Evolutionary conservation across 2,113 vertebrate genomes (phyloP), one percentile per base, ranked within the genome.

Genomic region (Phalacrocorax brasilianus): DNA sequence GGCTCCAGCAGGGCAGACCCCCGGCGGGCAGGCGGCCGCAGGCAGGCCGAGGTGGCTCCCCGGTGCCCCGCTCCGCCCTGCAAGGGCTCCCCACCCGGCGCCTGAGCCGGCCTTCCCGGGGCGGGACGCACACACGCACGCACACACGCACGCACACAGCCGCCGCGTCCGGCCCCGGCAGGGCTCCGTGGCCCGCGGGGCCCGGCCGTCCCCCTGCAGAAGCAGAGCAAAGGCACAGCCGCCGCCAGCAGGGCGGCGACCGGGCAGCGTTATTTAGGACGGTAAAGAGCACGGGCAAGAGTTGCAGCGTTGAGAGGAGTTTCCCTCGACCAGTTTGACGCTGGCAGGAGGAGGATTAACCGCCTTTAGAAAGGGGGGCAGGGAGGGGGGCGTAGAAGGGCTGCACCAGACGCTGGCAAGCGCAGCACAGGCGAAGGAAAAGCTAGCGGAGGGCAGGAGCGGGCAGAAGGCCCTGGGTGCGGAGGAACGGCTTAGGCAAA

Each of bases 101-200:
- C 22, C 12, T 33, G 27, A 26, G 38, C 12, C 9, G 1, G 3
- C 24, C 35, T 30, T 22, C 23, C 38, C 5, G 4, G 40, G 26
- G 30, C 40, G 28, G 45, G n/a, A 28, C 59, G 38, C 38, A 38
- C 38, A 38, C 38, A 38, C 38, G 38, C 38, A 11, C 38, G 38
- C 38, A 38, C 38, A 38, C 38, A 38, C 38, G 10, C 38, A 38
- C 38, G 38, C 38, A 38, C 9, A 38, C 38, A 27, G 42, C 33
- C 7, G 33, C 8, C 1, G 20, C 12, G 20, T 8, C 9, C 0
- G 0, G 18, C 24, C n/a, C 28, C 30, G 1, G 3, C 5, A 28
- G 9, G 47, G 50, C 21, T 55, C 53, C 32, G 8, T 1, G 44
- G n/a, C 2, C 6, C 3, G 27, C 1, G 1, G 24, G 18, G 9